phyloP scores from a whole-genome alignment of 2,113 vertebrate species.

The Tringa solitaria region DNA sequence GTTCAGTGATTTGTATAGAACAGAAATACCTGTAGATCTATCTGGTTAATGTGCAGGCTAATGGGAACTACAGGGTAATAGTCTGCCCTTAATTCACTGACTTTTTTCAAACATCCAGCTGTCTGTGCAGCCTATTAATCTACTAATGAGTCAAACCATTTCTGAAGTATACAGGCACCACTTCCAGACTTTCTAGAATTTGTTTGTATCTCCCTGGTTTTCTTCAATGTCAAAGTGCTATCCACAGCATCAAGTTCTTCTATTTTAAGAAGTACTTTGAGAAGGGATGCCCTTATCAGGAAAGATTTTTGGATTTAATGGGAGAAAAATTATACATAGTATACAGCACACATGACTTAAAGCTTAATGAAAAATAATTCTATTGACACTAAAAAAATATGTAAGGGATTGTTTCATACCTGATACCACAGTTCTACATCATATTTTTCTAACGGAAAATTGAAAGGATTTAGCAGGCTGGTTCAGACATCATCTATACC shows the following conservation, averaged over 20 bases:
- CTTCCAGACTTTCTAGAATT: constrained; percentile 8
- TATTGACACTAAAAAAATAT: not conserved
- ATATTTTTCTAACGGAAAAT: not conserved
- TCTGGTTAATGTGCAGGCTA: not conserved
- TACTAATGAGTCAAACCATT: constrained; percentile 1
- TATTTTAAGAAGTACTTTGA: constrained; percentile 42
- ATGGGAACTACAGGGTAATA: not conserved
- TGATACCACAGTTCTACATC: not conserved
- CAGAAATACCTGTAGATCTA: constrained; percentile 20
- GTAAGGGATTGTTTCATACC: not conserved
- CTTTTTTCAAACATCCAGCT: not conserved
- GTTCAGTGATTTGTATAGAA: not conserved
- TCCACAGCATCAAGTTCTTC: not conserved
- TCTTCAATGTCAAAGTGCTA: constrained; percentile 23
- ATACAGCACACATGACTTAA: not conserved
- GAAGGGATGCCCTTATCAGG: constrained; percentile 2
- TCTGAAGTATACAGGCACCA: not conserved
- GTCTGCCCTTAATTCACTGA: not conserved
- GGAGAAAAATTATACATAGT: not conserved
- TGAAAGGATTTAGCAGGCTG: not conserved
- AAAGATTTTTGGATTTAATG: not conserved
- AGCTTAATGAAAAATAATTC: not conserved
- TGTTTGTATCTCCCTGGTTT: constrained; percentile 23
- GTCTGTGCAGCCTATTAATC: constrained; percentile 10
- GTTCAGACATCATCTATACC: not conserved